Base-by-base conservation (phyloP, 2,113 vertebrate species). In the Pelodiscus sinensis region DNA sequence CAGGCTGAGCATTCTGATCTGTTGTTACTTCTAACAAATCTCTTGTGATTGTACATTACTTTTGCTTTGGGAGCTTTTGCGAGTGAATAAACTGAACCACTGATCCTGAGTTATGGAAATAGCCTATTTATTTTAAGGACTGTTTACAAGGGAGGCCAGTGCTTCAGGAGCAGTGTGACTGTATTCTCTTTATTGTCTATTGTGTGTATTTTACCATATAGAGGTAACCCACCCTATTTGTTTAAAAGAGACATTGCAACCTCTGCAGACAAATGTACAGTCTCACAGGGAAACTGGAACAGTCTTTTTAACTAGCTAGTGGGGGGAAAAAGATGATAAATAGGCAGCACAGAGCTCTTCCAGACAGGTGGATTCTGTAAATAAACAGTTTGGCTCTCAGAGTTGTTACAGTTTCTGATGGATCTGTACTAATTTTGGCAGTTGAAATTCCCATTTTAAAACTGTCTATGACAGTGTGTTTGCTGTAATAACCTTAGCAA, bases 1-100 rank as follows among this genome's bases (percentile, higher is more conserved):
- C 88, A 91, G n/a, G 50, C 77, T 80, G 73, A 73, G 93, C 81
- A 52, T 90, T 94, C 77, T 68, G 73, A 90, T 8, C 89, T 90
- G 35, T 58, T 92, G 60, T 1, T 0, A 13, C 71, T 51, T 87
- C 52, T 73, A 90, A 38, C 92, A 90, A 92, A 82, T 94, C 52
- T 84, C 94, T 79, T n/a, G 54, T 81, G 58, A 73, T 52, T 50
- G 62, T 57, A 89, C 77, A 81, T 91, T 86, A 95, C 89, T 38
- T 94, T 92, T 91, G n/a, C 58, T 91, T 10, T 4, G 1, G 38
- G n/a, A 85, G 12, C 7, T 0, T 9, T 87, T 80, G 78, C 31
- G 65, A 78, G 84, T 83, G 78, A 51, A 55, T 22, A 62, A 78
- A 80, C 78, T 89, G 57, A 95, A 27, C 75, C 35, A 77, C 54